A percentile compares a stretch with the other conserved stretches of the same genome.
phyloP scores from a whole-genome alignment of 2,113 vertebrate species.

The Picathartes gymnocephalus region DNA sequence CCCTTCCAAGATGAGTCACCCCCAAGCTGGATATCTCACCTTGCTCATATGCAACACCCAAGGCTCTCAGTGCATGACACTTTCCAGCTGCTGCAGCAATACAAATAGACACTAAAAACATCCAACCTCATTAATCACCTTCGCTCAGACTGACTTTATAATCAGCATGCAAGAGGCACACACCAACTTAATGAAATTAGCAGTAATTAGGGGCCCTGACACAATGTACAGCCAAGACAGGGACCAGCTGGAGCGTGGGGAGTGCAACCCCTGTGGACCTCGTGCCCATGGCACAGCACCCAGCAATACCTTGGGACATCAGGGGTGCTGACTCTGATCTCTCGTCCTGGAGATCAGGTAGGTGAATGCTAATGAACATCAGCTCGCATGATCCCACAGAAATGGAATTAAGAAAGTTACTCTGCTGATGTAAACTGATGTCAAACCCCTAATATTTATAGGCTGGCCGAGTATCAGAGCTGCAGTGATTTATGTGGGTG shows the following conservation, averaged over 20 bases:
- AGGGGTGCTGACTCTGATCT: neutral
- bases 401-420: neutral
- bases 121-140: neutral
- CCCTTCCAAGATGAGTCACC: neutral
- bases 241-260: neutral
- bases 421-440: constrained; percentile 26
- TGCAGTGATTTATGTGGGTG: neutral
- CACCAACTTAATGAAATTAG: neutral
- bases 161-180: neutral
- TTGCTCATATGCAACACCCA: neutral
- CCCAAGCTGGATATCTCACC: neutral
- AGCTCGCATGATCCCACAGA: neutral
- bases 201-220: neutral
- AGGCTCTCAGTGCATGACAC: neutral
- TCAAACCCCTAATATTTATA: neutral
- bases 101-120: neutral
- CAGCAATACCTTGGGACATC: neutral
- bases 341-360: neutral
- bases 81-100: neutral
- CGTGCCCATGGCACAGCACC: rapidly evolving
- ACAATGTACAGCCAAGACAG: rapidly evolving
- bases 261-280: neutral
- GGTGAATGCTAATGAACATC: neutral
- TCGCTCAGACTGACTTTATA: neutral
- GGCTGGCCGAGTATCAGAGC: neutral